Base-by-base conservation (phyloP, 2,888 invertebrate genomes). In the Tetrapedia diversipes region DNA sequence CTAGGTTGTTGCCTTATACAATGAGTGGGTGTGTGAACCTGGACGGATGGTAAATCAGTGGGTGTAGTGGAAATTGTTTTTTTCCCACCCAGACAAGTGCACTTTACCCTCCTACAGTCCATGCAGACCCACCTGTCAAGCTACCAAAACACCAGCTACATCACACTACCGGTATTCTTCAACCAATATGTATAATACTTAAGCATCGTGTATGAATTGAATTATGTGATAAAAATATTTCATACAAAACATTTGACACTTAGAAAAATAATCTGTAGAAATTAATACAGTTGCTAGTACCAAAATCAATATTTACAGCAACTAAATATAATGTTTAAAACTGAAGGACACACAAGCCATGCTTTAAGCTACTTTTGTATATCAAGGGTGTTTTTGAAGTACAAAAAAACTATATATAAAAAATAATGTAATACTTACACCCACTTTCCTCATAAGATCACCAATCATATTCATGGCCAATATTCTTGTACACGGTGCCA, bases 381-480 rank as follows among this genome's bases (percentile, higher is more conserved):
- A 32, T 66, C 37, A 47, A 24, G 56, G 43, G 14, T 47, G 34
- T 45, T 51, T 45, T 59, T n/a, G 10, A 37, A 57, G n/a, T n/a
- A 51, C 27, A 32, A 24, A 61, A 60, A n/a, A 4, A 57, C 39
- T 22, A 22, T 16, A 27, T 56, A 54, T 16, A 51, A 53, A 41
- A 45, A 56, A 27, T 22, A 57, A 7, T 51, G n/a, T 32, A 49
- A 66, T 85, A 95, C 97, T 97, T 94, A 98, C 98, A 94, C 98
- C 98, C 90, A 99, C 97, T 96, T 98, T 98, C 91, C 98, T 94
- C 89, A 99, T 95, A 86, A 99, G 95, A 93, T 99, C 99, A 82
- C 98, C 97, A 80, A 99, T 98, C 92, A 99, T 97, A 92, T 98
- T 98, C 92, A 99, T 95, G 77, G 98, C 98, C 87, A 98, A 96